phyloP scores from a whole-genome alignment of 2,888 invertebrate species.

The Dioctria linearis region DNA sequence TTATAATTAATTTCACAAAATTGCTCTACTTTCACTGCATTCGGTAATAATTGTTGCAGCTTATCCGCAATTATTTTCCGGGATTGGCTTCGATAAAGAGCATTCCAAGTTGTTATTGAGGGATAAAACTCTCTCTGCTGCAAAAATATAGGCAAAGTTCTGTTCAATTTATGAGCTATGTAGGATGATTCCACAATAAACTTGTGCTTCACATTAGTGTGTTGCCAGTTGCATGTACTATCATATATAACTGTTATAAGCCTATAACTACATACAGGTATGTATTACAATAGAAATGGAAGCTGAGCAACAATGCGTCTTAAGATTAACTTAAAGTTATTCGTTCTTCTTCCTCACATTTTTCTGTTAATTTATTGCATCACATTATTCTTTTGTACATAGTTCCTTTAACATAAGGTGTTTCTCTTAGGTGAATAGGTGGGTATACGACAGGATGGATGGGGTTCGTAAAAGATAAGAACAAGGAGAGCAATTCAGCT shows the following conservation, averaged over 20 bases:
- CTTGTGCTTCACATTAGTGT: not conserved
- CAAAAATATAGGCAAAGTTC: not conserved
- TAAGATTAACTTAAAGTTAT: constrained; percentile 16
- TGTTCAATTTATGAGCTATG: constrained; percentile 1
- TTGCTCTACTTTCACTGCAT: no score
- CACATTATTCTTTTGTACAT: constrained; percentile 24
- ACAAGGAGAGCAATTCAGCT: no score
- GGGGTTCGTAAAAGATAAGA: no score
- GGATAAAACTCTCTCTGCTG: constrained; percentile 30
- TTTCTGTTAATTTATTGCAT: constrained; percentile 42
- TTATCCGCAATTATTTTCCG: constrained; percentile 2
- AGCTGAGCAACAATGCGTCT: constrained; percentile 33
- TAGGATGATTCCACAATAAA: not conserved
- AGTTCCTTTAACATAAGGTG: constrained; percentile 28
- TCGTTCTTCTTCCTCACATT: constrained; percentile 8
- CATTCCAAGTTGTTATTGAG: constrained; percentile 26
- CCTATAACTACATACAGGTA: not conserved
- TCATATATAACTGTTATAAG: not conserved
- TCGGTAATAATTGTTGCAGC: not conserved
- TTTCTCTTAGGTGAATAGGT: not conserved
- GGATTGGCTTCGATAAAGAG: constrained; percentile 27
- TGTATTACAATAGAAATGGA: constrained; percentile 1
- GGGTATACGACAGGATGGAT: no score
- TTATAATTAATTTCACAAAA: no score
- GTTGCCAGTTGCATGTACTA: not conserved